These are phyloP conservation scores for Aphelocoma californica DNA, from an alignment of 2,797 vertebrate genomes.

Conservation along the genomic window DNA sequence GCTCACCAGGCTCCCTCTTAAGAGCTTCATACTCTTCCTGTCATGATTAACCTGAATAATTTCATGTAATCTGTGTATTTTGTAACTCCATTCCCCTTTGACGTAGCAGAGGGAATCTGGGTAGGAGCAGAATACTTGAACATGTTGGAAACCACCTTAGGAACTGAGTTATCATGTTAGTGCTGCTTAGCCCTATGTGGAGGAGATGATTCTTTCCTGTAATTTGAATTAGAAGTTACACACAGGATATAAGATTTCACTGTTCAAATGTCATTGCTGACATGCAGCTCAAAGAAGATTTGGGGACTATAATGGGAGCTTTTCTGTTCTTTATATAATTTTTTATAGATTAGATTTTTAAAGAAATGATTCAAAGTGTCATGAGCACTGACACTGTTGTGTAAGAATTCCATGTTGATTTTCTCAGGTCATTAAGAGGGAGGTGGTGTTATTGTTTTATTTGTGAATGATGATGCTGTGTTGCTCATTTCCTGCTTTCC, in stretches of 20 bases:
- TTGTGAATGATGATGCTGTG: neutral
- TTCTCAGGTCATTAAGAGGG: neutral
- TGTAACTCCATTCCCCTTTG: neutral
- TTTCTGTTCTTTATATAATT: neutral
- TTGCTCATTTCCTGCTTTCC: neutral
- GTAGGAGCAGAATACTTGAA: neutral
- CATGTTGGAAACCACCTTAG: neutral
- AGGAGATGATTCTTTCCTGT: neutral
- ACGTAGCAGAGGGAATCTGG: neutral
- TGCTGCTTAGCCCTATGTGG: neutral
- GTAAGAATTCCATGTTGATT: neutral
- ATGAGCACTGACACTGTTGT: neutral
- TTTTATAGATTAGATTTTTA: neutral
- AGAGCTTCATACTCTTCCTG: neutral
- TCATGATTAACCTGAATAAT: constrained; percentile 15
- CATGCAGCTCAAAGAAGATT: neutral
- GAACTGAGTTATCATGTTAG: neutral
- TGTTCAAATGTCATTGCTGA: neutral
- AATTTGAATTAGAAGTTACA: neutral
- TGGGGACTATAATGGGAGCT: neutral
- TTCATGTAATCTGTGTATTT: neutral
- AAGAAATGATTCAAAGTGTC: neutral
- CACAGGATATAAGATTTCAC: neutral
- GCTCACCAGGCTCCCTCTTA: neutral
- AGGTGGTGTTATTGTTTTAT: neutral